phyloP scores from a whole-genome alignment of 2,888 invertebrate species.

The Cryptocheilus praepositus region DNA sequence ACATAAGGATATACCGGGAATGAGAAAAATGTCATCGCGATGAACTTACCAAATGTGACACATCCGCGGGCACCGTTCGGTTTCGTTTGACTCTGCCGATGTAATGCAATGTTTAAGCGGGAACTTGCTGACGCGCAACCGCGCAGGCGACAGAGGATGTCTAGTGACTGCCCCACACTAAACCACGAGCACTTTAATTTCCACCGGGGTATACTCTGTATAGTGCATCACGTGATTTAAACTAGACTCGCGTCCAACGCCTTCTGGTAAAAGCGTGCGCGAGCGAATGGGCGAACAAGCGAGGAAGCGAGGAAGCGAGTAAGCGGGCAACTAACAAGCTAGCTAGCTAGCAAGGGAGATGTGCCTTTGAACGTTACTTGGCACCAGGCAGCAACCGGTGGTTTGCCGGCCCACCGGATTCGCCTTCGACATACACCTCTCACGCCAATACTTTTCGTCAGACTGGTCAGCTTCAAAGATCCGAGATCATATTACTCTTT shows the following conservation, averaged over 20 bases:
- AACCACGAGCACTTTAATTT: slow-evolving; percentile 53
- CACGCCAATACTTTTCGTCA: too few species aligned
- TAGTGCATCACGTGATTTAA: slow-evolving; percentile 37
- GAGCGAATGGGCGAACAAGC: not conserved
- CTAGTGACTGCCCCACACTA: slow-evolving; percentile 47
- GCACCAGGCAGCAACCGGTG: too few species aligned
- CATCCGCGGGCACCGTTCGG: slow-evolving; percentile 40
- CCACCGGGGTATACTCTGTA: slow-evolving; percentile 43
- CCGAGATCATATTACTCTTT: too few species aligned
- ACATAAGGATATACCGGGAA: too few species aligned
- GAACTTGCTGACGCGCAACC: slow-evolving; percentile 39
- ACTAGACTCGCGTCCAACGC: slow-evolving; percentile 25
- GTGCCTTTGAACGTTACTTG: too few species aligned
- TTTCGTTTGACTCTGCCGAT: slow-evolving; percentile 29
- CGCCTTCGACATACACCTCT: too few species aligned
- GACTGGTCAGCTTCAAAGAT: too few species aligned
- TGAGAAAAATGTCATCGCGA: not conserved
- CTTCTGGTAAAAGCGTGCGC: slow-evolving; percentile 21
- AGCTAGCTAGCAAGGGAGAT: too few species aligned
- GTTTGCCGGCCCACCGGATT: too few species aligned
- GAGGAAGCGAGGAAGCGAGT: not conserved
- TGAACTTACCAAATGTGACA: slow-evolving; percentile 48
- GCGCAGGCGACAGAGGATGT: slow-evolving; percentile 49
- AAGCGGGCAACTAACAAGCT: too few species aligned
- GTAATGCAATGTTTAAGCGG: slow-evolving; percentile 32